Evolutionary conservation across 2,888 invertebrate genomes (phyloP).

Genomic region (Salpingus planirostris): DNA sequence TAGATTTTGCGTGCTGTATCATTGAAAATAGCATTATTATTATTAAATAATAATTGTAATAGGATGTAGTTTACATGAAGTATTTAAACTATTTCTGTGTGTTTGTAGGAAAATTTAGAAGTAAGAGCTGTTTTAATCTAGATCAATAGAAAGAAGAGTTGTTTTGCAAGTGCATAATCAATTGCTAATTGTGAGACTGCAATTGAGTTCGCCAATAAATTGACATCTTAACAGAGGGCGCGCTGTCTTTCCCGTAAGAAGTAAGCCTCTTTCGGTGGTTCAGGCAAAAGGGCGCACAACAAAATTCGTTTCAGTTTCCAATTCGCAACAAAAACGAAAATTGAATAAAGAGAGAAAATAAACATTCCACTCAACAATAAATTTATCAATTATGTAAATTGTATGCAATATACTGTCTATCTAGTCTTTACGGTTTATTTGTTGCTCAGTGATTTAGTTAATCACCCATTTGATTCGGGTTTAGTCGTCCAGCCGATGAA

Average conservation of each 20-base stretch:
- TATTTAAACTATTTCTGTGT: constrained; percentile 35
- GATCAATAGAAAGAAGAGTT: constrained; percentile 6
- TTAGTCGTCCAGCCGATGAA: constrained; percentile 28
- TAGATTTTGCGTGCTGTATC: constrained; percentile 19
- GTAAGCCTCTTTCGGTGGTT: too few species aligned
- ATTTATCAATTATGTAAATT: constrained; percentile 14
- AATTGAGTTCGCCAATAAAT: too few species aligned
- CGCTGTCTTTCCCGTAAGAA: too few species aligned
- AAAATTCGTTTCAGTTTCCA: too few species aligned
- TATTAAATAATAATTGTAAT: constrained; percentile 23
- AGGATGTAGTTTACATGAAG: constrained; percentile 27
- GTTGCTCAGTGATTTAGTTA: constrained; percentile 33
- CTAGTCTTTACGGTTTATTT: constrained; percentile 31
- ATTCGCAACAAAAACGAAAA: too few species aligned
- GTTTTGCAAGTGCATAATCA: constrained; percentile 14
- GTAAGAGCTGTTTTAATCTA: constrained; percentile 17
- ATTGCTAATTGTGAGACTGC: constrained; percentile 19
- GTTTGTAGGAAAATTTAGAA: constrained; percentile 28
- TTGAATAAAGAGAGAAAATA: too few species aligned
- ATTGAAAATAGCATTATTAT: constrained; percentile 24
- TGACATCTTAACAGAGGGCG: too few species aligned
- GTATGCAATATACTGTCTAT: constrained; percentile 28
- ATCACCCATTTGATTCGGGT: constrained; percentile 23
- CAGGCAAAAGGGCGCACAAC: too few species aligned
- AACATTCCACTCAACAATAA: constrained; percentile 15